Evolutionary conservation across 2,888 invertebrate species (phyloP).

Genomic region (Drosophila falleni): DNA sequence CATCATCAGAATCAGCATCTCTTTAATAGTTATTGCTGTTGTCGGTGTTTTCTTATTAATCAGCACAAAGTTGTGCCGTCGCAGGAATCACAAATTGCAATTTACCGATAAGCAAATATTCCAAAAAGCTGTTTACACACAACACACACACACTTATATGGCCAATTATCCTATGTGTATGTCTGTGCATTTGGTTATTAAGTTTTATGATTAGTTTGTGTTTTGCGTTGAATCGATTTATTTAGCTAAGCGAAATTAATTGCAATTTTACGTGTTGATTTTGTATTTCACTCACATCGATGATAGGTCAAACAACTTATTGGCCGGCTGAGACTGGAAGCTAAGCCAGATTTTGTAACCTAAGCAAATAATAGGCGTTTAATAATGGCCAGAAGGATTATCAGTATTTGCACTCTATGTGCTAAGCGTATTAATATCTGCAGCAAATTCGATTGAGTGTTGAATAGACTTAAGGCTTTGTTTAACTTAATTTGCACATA

Average conservation of each 20-base stretch:
- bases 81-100: constrained; percentile 69
- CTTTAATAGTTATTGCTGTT: constrained; percentile 41
- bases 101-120: constrained; percentile 80
- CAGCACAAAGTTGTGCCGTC: constrained; percentile 63
- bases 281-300: constrained; percentile 42
- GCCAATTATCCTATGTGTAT: constrained; percentile 58
- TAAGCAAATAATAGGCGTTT: constrained; percentile 6
- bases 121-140: constrained; percentile 73
- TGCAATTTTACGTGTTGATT: constrained; percentile 83
- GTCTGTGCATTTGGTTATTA: constrained; percentile 64
- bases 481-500: background rate
- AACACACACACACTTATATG: constrained; percentile 64
- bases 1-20: constrained; percentile 6
- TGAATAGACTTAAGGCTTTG: background rate
- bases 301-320: constrained; percentile 19
- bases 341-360: constrained; percentile 13
- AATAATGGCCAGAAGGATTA: background rate
- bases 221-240: constrained; percentile 81
- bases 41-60: constrained; percentile 72
- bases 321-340: background rate
- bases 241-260: constrained; percentile 81
- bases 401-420: background rate
- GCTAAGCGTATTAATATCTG: background rate
- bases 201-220: constrained; percentile 82
- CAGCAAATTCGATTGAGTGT: background rate